Conservation (phyloP, 2,888 invertebrate genomes). For the Alloscopus bannaensis region DNA sequence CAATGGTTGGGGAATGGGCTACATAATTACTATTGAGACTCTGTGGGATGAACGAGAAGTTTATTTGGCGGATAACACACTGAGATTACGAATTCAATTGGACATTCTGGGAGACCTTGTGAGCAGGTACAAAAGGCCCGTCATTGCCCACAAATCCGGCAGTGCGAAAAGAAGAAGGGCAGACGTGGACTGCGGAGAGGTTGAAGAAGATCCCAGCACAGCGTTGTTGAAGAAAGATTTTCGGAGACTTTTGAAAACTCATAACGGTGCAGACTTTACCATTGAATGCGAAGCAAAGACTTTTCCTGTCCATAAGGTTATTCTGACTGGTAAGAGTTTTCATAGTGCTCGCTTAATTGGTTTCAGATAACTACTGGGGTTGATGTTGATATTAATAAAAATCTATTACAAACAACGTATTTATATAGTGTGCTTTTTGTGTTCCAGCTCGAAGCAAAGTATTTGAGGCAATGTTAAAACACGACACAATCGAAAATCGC, state of each 20-base stretch:
- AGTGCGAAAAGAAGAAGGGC: slow-evolving; percentile 32
- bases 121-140: slow-evolving; percentile 49
- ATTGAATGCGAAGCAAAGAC: slow-evolving; percentile 62
- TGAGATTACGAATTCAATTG: slow-evolving; percentile 65
- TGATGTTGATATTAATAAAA: no score
- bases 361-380: no score
- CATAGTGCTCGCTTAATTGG: not conserved
- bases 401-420: slow-evolving; percentile 13
- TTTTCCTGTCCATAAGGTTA: slow-evolving; percentile 65
- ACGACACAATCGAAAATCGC: slow-evolving; percentile 68
- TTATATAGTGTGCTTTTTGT: no score
- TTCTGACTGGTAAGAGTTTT: slow-evolving; percentile 64
- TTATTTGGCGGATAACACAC: slow-evolving; percentile 62
- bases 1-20: slow-evolving; percentile 65
- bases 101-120: slow-evolving; percentile 66
- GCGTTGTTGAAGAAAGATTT: slow-evolving; percentile 59
- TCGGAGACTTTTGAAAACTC: slow-evolving; percentile 36
- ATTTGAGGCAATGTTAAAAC: slow-evolving; percentile 76
- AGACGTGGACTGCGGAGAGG: slow-evolving; percentile 23
- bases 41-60: slow-evolving; percentile 64
- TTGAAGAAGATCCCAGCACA: slow-evolving; percentile 40
- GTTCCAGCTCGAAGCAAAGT: slow-evolving; percentile 76
- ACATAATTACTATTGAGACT: slow-evolving; percentile 62
- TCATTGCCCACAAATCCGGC: slow-evolving; percentile 12
- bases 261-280: slow-evolving; percentile 57